phyloP scores from a whole-genome alignment of 2,797 vertebrate genomes.

The Pangasius larnaudii region DNA sequence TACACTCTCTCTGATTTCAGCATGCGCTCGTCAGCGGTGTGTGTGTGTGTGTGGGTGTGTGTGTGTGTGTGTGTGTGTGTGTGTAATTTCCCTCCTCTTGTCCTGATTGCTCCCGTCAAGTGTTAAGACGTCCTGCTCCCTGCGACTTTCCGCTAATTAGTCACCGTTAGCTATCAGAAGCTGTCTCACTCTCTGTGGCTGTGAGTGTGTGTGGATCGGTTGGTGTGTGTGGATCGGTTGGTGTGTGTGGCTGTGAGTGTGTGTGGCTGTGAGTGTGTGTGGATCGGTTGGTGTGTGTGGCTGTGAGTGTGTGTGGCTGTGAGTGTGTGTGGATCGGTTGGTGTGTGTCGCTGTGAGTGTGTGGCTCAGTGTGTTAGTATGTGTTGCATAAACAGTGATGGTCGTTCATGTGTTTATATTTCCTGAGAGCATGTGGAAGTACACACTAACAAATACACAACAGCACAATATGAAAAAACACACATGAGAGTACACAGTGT shows the following conservation, averaged over 20 bases:
- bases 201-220: constrained; percentile 36
- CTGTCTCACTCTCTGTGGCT: constrained; percentile 2
- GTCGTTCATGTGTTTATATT: not conserved
- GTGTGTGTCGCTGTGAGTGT: not conserved
- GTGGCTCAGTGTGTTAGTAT: not conserved
- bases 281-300: too few relatives aligned
- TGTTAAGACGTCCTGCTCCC: constrained; percentile 69
- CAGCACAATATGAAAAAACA: not conserved
- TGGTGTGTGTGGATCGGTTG: constrained; percentile 43
- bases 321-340: constrained; percentile 17
- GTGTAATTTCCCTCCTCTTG: constrained; percentile 73
- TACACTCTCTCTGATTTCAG: constrained; percentile 70
- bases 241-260: too few relatives aligned
- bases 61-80: constrained; percentile 61
- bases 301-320: constrained; percentile 14
- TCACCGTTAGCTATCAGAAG: constrained; percentile 38
- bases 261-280: too few relatives aligned
- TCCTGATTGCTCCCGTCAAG: constrained; percentile 79
- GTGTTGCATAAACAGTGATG: not conserved
- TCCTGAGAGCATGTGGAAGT: not conserved
- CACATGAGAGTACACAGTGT: not conserved
- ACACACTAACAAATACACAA: not conserved
- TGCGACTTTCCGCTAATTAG: constrained; percentile 42
- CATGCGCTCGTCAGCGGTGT: constrained; percentile 71
- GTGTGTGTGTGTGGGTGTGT: constrained; percentile 57